These are phyloP conservation scores for Scytalopus superciliaris DNA, from an alignment of 2,113 vertebrate species.

Conservation along the genomic window DNA sequence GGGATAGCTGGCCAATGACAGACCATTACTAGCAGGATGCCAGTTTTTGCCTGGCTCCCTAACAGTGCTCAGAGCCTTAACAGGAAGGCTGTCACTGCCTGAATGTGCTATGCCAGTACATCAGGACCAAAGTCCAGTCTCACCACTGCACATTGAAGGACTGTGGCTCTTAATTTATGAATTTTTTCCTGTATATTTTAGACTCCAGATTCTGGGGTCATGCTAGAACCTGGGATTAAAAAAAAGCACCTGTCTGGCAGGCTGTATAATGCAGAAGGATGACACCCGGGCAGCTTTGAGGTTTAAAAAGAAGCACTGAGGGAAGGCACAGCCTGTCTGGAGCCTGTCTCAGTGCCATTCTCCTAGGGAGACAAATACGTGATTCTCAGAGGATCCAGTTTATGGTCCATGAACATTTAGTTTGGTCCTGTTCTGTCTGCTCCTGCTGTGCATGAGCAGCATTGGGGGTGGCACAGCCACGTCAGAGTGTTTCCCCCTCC, in stretches of 20 bases:
- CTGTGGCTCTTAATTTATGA: accelerated
- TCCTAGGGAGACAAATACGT: accelerated
- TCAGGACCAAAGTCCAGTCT: not conserved
- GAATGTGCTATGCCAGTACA: not conserved
- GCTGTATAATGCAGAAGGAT: not conserved
- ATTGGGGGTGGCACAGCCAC: not conserved
- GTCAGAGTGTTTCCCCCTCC: not conserved
- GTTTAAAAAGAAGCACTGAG: not conserved
- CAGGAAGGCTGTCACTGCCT: accelerated
- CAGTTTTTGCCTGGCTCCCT: not conserved
- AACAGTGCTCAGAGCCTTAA: not conserved
- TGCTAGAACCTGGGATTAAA: not conserved
- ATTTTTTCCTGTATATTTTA: not conserved
- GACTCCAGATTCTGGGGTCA: not conserved
- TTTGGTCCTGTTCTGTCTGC: not conserved
- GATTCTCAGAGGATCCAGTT: not conserved
- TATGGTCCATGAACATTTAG: accelerated
- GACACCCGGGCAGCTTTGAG: not conserved
- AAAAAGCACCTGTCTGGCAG: not conserved
- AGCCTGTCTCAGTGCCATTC: not conserved
- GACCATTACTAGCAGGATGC: not conserved
- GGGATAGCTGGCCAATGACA: not conserved
- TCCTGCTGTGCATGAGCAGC: accelerated
- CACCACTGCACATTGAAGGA: not conserved
- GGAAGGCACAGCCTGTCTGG: not conserved